A percentile compares a stretch with the other conserved stretches of the same genome.
phyloP scores from a whole-genome alignment of 2,797 vertebrate species.

The Nyctibius grandis region DNA sequence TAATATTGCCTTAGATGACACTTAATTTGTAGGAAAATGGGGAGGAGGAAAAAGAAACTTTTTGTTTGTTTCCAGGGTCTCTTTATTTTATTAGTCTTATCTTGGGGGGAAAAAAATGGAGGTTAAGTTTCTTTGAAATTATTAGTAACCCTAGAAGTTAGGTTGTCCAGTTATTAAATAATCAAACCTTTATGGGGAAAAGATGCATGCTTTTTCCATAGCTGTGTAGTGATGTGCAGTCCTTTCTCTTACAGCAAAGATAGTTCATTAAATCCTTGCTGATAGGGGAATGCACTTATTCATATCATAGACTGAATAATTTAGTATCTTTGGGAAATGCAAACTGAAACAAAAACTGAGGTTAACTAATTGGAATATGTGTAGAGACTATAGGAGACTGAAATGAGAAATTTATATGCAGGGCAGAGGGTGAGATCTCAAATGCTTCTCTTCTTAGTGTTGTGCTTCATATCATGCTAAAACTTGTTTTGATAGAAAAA shows the following conservation, averaged over 20 bases:
- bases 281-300: conserved; percentile 38
- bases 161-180: neutral
- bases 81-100: neutral
- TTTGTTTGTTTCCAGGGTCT: neutral
- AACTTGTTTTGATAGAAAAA: neutral
- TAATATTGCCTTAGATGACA: neutral
- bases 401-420: neutral
- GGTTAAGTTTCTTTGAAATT: neutral
- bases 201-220: neutral
- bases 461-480: neutral
- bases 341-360: conserved; percentile 54
- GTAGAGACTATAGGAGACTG: neutral
- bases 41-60: neutral
- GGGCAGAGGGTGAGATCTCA: neutral
- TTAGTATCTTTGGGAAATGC: conserved; percentile 76
- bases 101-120: neutral
- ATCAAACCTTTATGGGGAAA: neutral
- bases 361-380: conserved; percentile 3
- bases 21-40: neutral
- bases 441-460: neutral
- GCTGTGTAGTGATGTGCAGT: neutral
- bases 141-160: neutral
- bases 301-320: conserved; percentile 76
- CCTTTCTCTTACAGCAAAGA: neutral
- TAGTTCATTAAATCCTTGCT: conserved; percentile 16